These are phyloP conservation scores for Zaprionus africanus DNA, from an alignment of 1,140 invertebrate genomes.

Conservation along the genomic window DNA sequence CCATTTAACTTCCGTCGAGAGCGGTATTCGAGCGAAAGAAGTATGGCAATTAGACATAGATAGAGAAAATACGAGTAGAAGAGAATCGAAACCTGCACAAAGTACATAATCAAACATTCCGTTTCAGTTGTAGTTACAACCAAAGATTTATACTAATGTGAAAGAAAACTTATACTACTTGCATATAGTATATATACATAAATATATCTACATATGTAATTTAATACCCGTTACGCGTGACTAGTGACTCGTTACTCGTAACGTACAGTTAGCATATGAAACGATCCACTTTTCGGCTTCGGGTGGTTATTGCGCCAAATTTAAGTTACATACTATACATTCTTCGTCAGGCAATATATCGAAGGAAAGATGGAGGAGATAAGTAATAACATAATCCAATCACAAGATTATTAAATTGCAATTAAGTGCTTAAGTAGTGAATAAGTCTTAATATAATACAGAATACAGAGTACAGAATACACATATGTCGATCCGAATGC, in stretches of 20 bases:
- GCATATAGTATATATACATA: background rate
- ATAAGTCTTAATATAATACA: constrained; percentile 47
- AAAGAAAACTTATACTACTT: constrained; percentile 30
- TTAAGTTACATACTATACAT: constrained; percentile 48
- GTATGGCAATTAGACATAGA: constrained; percentile 21
- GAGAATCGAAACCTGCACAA: constrained; percentile 54
- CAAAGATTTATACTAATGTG: constrained; percentile 70
- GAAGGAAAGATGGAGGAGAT: background rate
- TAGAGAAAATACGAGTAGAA: constrained; percentile 3
- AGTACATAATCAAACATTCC: constrained; percentile 38
- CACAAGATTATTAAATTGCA: constrained; percentile 36
- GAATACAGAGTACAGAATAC: constrained; percentile 29
- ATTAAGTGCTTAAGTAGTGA: constrained; percentile 66
- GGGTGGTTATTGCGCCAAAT: constrained; percentile 64
- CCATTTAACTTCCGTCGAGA: constrained; percentile 40
- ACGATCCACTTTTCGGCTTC: constrained; percentile 27
- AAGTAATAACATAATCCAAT: constrained; percentile 16
- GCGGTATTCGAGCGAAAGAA: constrained; percentile 1
- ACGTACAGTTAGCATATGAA: constrained; percentile 17
- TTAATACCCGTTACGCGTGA: background rate
- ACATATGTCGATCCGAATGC: constrained; percentile 45
- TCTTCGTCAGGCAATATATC: constrained; percentile 52
- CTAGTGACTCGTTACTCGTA: constrained; percentile 9
- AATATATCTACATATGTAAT: constrained; percentile 9
- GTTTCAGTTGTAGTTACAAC: constrained; percentile 77